phyloP scores from a whole-genome alignment of 23 tunicate genomes.

The Diplosoma virens region DNA sequence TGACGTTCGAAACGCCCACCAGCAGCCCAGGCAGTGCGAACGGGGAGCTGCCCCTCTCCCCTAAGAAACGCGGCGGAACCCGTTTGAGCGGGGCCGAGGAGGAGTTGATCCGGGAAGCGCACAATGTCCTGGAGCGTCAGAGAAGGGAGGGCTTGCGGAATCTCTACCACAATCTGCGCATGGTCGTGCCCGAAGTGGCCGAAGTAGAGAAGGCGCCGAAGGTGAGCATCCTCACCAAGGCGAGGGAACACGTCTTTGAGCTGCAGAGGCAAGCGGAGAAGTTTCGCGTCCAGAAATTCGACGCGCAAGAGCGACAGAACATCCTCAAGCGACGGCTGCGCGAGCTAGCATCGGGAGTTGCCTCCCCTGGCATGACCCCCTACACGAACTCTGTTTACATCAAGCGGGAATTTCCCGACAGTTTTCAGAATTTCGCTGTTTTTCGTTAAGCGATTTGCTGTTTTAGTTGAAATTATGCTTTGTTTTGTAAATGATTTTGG shows the following conservation, averaged over 20 bases:
- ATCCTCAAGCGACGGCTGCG: constrained; percentile 37
- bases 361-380: background rate
- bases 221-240: constrained; percentile 78
- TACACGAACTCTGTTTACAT: background rate
- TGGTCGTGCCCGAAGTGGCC: constrained; percentile 59
- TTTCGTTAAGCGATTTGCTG: background rate
- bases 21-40: constrained; percentile 48
- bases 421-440: background rate
- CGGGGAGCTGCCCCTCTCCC: constrained; percentile 50
- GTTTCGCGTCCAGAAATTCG: constrained; percentile 18
- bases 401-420: background rate
- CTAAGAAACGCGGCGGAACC: constrained; percentile 16
- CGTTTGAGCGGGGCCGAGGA: constrained; percentile 50
- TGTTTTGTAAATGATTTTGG: no score
- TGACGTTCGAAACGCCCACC: constrained; percentile 45
- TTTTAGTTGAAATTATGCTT: background rate
- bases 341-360: background rate
- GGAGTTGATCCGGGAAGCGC: constrained; percentile 70
- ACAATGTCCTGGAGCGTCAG: constrained; percentile 86
- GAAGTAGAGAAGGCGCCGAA: constrained; percentile 68
- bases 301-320: constrained; percentile 6
- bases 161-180: constrained; percentile 59
- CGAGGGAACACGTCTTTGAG: constrained; percentile 56
- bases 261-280: constrained; percentile 21
- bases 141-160: constrained; percentile 78